These are phyloP conservation scores for Meriones unguiculatus DNA, from an alignment of 2,113 vertebrate genomes.

Conservation along the genomic window DNA sequence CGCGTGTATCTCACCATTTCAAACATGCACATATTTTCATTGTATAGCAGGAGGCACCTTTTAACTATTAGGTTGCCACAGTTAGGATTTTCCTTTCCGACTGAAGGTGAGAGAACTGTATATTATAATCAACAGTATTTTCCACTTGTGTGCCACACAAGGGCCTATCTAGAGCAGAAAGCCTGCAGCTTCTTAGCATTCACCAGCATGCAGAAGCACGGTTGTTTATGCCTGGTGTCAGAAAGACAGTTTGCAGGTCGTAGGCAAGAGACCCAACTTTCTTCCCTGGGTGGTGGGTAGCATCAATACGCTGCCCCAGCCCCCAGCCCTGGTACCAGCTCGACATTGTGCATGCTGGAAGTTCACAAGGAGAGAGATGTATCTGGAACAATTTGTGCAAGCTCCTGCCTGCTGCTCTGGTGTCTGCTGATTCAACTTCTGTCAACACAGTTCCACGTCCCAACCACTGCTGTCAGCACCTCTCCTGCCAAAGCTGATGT, in stretches of 20 bases:
- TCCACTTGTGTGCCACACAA: neutral
- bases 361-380: conserved; percentile 32
- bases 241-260: conserved; percentile 8
- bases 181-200: neutral
- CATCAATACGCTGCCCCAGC: neutral
- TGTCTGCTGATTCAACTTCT: conserved; percentile 72
- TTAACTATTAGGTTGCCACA: neutral
- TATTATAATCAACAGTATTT: neutral
- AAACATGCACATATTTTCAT: neutral
- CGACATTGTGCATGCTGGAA: neutral
- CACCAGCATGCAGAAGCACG: neutral
- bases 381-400: conserved; percentile 50
- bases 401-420: conserved; percentile 54
- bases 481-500: conserved; percentile 70
- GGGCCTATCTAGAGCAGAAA: neutral
- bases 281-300: neutral
- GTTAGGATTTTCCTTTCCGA: conserved; percentile 34
- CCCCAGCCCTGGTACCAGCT: neutral
- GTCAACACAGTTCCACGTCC: conserved; percentile 63
- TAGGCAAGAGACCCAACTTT: neutral
- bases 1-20: neutral
- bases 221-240: neutral
- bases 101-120: neutral
- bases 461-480: conserved; percentile 74
- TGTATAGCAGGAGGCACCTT: neutral